Evolutionary conservation across 2,888 invertebrate species (phyloP).

Genomic region (Torymus texanus): DNA sequence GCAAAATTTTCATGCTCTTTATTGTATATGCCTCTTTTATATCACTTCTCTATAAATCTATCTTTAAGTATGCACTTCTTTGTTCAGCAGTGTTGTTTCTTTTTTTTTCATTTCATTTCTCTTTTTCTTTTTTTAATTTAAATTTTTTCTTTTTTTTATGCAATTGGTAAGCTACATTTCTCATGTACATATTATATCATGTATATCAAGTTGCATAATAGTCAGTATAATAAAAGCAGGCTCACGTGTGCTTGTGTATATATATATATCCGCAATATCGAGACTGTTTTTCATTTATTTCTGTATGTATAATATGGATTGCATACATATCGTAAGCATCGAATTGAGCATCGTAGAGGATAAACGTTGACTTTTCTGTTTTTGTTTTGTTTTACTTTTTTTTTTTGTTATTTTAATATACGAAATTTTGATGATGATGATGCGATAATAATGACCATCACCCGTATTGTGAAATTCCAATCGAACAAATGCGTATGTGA

Average conservation of each 20-base stretch:
- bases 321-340: not conserved
- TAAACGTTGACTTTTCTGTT: slow-evolving; percentile 58
- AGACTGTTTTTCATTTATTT: too few species aligned
- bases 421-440: slow-evolving; percentile 18
- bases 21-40: slow-evolving; percentile 41
- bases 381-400: not conserved
- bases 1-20: slow-evolving; percentile 63
- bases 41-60: slow-evolving; percentile 23
- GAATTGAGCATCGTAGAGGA: slow-evolving; percentile 52
- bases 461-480: slow-evolving; percentile 4
- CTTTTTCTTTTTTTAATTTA: not conserved
- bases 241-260: slow-evolving; percentile 19
- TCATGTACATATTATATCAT: too few species aligned
- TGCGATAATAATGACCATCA: not conserved
- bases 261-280: too few species aligned
- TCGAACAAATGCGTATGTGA: not conserved
- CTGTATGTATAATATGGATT: too few species aligned
- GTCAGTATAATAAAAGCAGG: slow-evolving; percentile 29
- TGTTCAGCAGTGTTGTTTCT: slow-evolving; percentile 24
- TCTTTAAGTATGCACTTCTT: slow-evolving; percentile 36
- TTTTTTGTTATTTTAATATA: not conserved
- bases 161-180: too few species aligned
- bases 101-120: slow-evolving; percentile 1
- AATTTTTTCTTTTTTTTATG: not conserved
- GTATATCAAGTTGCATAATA: not conserved